Evolutionary conservation across 2,888 invertebrate species (phyloP), one percentile per base, ranked within the genome.

Genomic region (Tachina grossa): DNA sequence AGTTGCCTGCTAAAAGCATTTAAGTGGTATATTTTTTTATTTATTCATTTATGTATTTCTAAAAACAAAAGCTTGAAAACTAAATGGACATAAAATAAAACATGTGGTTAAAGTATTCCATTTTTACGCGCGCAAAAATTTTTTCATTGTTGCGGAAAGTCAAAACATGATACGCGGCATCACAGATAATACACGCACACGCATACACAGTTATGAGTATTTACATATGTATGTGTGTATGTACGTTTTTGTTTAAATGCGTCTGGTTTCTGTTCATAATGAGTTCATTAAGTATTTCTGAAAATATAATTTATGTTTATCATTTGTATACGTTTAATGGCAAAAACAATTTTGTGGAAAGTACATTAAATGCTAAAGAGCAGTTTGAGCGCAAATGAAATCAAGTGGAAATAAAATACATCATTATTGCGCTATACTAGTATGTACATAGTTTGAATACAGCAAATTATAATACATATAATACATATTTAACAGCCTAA

Each of bases 1-100:
- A 66, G 66, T 80, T 79, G 83, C 85, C 83, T 85, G 79, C 72
- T 76, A 72, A 80, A 83, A 55, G 69, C 75, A 83, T 85, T 85
- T 83, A 66, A 76, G 76, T 59, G 75, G 65, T 31, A 72, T 57
- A 71, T 75, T 74, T 71, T 19, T 57, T 78, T 76, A 22, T 22
- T 22, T 77, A 66, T 43, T 61, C 6, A 31, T 31, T 31, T 31
- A 31, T 31, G 31, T 31, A 61, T 61, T 49, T 31, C 43, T 63
- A 66, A 68, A 22, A 71, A 63, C 69, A 71, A 82, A 63, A 47
- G 65, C 43, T 63, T 16, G 9, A n/a, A 13, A 22, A 69, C 39
- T 22, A 47, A 39, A 22, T 16, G 4, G 4, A 45, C 47, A 31
- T 39, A 68, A 41, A 55, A 41, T 41, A 59, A 53, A 81, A 79